A percentile compares a stretch with the other conserved stretches of the same genome.
phyloP scores from a whole-genome alignment of 1,140 invertebrate species.

The Penaeus indicus region DNA sequence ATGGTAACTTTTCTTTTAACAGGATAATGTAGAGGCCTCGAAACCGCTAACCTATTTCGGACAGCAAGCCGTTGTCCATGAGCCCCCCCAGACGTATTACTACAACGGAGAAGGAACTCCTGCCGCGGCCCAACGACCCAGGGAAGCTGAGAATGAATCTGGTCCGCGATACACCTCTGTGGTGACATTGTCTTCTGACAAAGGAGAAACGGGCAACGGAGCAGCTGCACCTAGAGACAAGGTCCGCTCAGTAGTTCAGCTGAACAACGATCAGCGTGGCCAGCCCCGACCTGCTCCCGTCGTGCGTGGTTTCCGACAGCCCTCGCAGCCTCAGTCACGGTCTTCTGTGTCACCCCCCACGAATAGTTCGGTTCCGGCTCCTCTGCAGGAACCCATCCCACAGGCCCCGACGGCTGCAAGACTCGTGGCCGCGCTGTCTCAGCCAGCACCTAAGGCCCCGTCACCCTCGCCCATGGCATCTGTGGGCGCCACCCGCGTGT shows the following conservation, averaged over 20 bases:
- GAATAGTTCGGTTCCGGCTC: slow-evolving; percentile 29
- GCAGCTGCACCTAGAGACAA: slow-evolving; percentile 51
- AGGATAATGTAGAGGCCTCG: too few relatives aligned
- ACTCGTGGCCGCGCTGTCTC: neutral
- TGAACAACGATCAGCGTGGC: slow-evolving; percentile 44
- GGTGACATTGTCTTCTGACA: slow-evolving; percentile 47
- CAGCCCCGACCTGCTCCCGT: slow-evolving; percentile 39
- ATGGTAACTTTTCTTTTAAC: too few relatives aligned
- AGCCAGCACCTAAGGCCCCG: neutral
- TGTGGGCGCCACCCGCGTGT: neutral
- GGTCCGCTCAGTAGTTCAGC: slow-evolving; percentile 60
- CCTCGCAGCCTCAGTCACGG: slow-evolving; percentile 21
- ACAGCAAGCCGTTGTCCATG: too few relatives aligned
- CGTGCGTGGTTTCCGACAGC: slow-evolving; percentile 40
- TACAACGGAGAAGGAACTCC: slow-evolving; percentile 31
- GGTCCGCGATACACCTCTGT: slow-evolving; percentile 62
- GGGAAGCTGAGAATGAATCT: neutral
- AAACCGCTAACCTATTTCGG: too few relatives aligned
- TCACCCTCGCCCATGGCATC: neutral
- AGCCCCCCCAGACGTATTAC: too few relatives aligned
- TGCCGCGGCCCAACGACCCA: neutral
- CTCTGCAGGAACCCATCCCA: neutral
- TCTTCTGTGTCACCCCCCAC: slow-evolving; percentile 36
- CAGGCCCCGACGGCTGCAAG: slow-evolving; percentile 35
- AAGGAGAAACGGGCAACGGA: slow-evolving; percentile 20